Base-by-base conservation (phyloP, 2,888 invertebrate genomes). In the Andricus quercusramuli region DNA sequence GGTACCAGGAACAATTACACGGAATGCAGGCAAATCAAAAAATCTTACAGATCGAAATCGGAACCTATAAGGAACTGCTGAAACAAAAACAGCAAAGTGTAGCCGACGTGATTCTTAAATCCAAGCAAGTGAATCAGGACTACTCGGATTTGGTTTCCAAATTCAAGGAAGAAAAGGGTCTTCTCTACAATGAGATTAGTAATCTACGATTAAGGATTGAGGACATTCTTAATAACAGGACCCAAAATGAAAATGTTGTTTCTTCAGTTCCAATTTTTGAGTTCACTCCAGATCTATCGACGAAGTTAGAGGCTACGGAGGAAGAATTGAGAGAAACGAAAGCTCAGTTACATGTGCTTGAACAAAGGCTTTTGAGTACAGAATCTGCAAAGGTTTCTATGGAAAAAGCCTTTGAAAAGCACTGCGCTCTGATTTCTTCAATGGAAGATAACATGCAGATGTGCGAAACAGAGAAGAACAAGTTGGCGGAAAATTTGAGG, bases 1-100 rank as follows among this genome's bases (percentile, higher is more conserved):
- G 91, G 91, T 91, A 91, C 82, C 88, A 88, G 62, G 82, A 86
- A 9, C 89, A 90, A 67, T 79, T 90, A 32, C 87, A 91, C 47
- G 87, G 86, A 44, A 81, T 86, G 1, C 88, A 90, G 81, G 90
- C 90, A 4, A 85, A 79, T 47, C 88, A 86, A 47, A 90, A 88
- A 79, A 83, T 87, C 15, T 82, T 90, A 6, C 89, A 88, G 77
- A 80, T 88, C 47, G 90, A 91, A 76, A 85, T 89, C 20, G 85
- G 89, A 44, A 88, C 90, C 0, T 89, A 90, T 77, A 89, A 88
- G 80, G 85, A 80, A 66, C 88, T 90, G 77, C 56, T 89, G 9
- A 86, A 85, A 1, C 88, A 89, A 32, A 87, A 88, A 13, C 89
- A 90, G 41, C 86, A 88, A 74, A 85, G 84, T 5, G 83, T 90